These are phyloP conservation scores for Baronia brevicornis DNA, from an alignment of 2,888 invertebrate species.

Conservation along the genomic window DNA sequence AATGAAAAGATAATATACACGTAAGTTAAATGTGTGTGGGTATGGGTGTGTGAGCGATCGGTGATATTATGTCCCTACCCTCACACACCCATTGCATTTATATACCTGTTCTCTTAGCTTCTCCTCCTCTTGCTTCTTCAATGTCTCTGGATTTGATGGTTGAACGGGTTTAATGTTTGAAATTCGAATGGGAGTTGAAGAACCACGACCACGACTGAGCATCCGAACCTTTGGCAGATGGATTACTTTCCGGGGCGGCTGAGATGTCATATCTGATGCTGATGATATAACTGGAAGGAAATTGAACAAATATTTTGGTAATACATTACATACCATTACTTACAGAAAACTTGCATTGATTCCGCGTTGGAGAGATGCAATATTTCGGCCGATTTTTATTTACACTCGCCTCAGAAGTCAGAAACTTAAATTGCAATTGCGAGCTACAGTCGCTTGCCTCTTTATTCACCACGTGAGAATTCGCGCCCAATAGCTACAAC, in stretches of 20 bases:
- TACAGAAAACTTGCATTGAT: too few relatives aligned
- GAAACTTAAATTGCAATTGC: too few relatives aligned
- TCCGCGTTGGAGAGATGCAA: too few relatives aligned
- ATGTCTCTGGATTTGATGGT: conserved; percentile 45
- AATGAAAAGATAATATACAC: too few relatives aligned
- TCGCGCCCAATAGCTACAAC: too few relatives aligned
- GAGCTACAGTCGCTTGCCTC: too few relatives aligned
- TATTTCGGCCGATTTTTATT: too few relatives aligned
- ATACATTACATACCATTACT: neutral
- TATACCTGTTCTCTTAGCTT: conserved; percentile 52
- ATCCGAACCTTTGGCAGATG: conserved; percentile 58
- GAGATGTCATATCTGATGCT: conserved; percentile 32
- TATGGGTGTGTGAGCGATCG: too few relatives aligned
- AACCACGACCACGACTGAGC: conserved; percentile 38
- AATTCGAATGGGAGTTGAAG: conserved; percentile 43
- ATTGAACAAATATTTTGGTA: neutral
- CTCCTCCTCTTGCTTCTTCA: conserved; percentile 53
- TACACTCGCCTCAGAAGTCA: too few relatives aligned
- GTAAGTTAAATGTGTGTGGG: too few relatives aligned
- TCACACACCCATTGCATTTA: neutral
- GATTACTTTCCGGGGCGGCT: conserved; percentile 42
- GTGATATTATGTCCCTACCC: too few relatives aligned
- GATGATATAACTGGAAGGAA: conserved; percentile 40
- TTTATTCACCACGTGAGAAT: too few relatives aligned
- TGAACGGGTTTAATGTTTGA: conserved; percentile 58